These are phyloP conservation scores for Sterna hirundo DNA, from an alignment of 2,113 vertebrate species.

Conservation along the genomic window DNA sequence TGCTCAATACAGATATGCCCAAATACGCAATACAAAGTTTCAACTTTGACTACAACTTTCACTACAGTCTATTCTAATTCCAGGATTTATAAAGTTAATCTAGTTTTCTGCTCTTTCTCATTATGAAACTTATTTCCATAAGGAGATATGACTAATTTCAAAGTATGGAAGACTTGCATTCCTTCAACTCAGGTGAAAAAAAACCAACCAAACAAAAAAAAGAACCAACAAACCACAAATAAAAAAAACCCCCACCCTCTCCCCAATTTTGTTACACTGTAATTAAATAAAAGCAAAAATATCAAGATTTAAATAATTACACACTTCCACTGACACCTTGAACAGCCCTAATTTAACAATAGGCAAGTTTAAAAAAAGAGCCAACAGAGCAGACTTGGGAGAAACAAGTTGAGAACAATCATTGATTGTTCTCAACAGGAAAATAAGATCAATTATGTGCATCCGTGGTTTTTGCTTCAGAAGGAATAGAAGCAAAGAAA, in stretches of 20 bases:
- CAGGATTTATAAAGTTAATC: not conserved
- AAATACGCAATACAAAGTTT: not conserved
- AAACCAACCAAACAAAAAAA: too few species aligned
- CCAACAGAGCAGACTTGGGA: not conserved
- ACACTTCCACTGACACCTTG: not conserved
- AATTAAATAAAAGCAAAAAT: not conserved
- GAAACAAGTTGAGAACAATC: not conserved
- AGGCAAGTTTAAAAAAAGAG: not conserved
- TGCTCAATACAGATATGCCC: not conserved
- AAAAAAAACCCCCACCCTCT: not conserved
- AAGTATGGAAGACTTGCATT: not conserved
- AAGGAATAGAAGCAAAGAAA: not conserved
- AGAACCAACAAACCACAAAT: too few species aligned
- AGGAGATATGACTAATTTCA: not conserved
- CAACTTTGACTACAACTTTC: not conserved
- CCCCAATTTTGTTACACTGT: not conserved
- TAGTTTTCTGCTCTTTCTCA: too few species aligned
- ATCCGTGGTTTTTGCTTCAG: not conserved
- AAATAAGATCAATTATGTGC: not conserved
- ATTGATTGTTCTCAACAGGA: not conserved
- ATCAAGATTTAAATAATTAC: not conserved
- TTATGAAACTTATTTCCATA: not conserved
- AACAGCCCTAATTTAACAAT: not conserved
- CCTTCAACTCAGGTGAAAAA: not conserved
- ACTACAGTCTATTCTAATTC: not conserved